Evolutionary conservation across 2,797 vertebrate genomes (phyloP).

Genomic region (Neomorphus geoffroyi): DNA sequence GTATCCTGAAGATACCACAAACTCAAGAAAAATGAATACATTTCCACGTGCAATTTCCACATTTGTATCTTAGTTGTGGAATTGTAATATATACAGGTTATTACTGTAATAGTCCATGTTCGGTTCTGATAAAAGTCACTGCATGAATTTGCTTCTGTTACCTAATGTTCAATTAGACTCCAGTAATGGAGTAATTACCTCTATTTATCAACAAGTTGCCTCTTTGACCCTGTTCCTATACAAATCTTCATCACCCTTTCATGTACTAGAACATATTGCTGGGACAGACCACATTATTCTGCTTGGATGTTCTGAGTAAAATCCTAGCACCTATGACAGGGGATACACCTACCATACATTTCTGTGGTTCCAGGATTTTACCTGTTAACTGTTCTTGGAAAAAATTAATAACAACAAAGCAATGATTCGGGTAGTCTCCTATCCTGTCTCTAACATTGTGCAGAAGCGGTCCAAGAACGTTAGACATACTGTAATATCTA

Average conservation of each 20-base stretch:
- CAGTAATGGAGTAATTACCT: neutral
- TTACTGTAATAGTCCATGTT: neutral
- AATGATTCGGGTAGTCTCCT: neutral
- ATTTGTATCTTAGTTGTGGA: neutral
- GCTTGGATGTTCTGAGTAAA: neutral
- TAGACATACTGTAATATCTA: neutral
- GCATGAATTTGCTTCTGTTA: neutral
- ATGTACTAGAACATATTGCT: neutral
- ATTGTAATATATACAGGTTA: neutral
- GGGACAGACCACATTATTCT: neutral
- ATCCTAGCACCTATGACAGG: neutral
- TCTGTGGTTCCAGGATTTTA: neutral
- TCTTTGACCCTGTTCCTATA: neutral
- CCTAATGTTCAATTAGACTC: neutral
- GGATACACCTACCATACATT: neutral
- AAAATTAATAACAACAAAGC: neutral
- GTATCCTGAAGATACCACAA: conserved; percentile 17
- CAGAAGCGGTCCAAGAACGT: neutral
- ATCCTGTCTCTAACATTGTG: neutral
- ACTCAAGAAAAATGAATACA: conserved; percentile 12
- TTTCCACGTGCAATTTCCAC: neutral
- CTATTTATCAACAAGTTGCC: neutral
- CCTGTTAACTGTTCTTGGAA: neutral
- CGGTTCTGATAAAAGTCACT: neutral
- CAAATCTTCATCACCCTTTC: neutral